phyloP scores from a whole-genome alignment of 2,113 vertebrate species.

The Cervus canadensis region DNA sequence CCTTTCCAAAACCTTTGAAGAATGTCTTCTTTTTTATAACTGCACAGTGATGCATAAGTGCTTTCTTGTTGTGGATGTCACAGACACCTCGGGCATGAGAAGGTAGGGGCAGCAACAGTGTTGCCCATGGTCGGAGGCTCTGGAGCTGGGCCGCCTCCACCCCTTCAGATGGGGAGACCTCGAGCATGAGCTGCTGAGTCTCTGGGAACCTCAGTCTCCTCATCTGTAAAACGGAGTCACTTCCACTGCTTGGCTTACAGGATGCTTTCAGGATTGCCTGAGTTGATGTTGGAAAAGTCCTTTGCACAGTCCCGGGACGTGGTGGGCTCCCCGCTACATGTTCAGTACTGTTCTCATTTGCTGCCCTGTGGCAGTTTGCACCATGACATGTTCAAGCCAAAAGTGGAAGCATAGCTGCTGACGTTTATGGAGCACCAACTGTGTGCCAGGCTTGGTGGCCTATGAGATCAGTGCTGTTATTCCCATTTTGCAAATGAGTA shows the following conservation, averaged over 20 bases:
- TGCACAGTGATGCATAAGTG: fast-evolving
- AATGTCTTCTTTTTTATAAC: not conserved
- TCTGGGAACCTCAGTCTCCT: not conserved
- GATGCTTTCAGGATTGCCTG: not conserved
- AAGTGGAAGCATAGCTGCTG: not conserved
- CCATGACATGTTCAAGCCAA: not conserved
- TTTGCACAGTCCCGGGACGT: fast-evolving
- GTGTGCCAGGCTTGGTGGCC: not conserved
- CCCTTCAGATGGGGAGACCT: not conserved
- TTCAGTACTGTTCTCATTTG: not conserved
- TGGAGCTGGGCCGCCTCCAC: not conserved
- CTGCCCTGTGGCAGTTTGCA: not conserved
- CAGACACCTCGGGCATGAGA: not conserved
- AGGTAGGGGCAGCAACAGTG: not conserved
- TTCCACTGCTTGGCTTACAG: not conserved
- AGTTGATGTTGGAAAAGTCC: not conserved
- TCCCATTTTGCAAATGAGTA: not conserved
- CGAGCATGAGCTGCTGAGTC: fast-evolving
- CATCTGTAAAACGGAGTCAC: not conserved
- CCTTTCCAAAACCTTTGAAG: not conserved
- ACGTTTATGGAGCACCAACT: not conserved
- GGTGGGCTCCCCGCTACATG: fast-evolving
- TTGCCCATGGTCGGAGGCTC: not conserved
- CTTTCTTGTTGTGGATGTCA: not conserved
- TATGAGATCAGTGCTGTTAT: fast-evolving